Evolutionary conservation across 1,140 invertebrate genomes (phyloP), one percentile per base, ranked within the genome.

Genomic region (Cydia splendana): DNA sequence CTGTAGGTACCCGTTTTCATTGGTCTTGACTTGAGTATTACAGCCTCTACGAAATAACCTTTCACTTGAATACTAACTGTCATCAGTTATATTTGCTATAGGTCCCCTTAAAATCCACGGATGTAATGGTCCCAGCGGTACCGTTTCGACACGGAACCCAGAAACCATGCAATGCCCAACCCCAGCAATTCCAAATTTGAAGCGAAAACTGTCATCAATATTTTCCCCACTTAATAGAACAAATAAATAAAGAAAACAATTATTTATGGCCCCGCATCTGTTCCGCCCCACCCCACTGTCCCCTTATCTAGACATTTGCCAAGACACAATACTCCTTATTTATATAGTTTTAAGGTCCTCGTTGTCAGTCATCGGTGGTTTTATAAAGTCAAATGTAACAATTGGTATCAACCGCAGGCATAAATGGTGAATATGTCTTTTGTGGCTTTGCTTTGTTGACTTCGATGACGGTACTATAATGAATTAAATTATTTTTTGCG

Each of bases 241-340:
- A 57, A 57, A 57, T 57, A 75, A 71, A 45, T 42, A 30, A 24
- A 42, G 42, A 77, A 53, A 30, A 75, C 71, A 74, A 75, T 18
- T 18, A 67, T 45, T 74, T 65, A 38, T 48, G 45, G 30, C 38
- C 79, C 69, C 84, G 80, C 85, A 87, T 87, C 86, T 88, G 87
- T 87, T 87, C 77, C 78, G 86, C 84, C 84, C 84, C 87, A 80
- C 87, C 87, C 87, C 85, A 51, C 48, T 80, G 65, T 57, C 18
- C 53, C 48, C 12, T 51, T 51, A 51, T 15, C 48, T 51, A 51
- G 48, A 0, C 10, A 53, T 53, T 15, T 53, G 51, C 53, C 53
- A 57, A 18, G 53, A 5, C 13, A 57, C 53, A n/a, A 7, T 57
- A 57, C 4, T 18, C 53, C 6, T 18, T 57, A 57, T 57, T 57